These are phyloP conservation scores for Hippotragus niger DNA, from an alignment of 2,113 vertebrate species.

Conservation along the genomic window DNA sequence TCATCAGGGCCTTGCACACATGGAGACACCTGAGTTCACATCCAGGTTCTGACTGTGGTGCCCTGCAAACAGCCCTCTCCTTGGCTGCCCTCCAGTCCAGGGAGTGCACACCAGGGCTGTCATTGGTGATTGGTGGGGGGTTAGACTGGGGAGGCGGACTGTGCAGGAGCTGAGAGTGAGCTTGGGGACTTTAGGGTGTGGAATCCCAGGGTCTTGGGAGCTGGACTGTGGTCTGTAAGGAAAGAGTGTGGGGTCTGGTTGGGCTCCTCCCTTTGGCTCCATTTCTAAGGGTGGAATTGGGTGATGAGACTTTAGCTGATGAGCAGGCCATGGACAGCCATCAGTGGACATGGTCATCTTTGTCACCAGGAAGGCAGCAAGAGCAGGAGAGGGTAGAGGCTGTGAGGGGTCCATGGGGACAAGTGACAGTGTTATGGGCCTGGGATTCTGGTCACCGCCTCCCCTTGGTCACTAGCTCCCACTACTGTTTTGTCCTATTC, in stretches of 20 bases:
- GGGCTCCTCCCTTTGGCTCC: background rate
- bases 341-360: background rate
- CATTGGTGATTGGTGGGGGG: rapidly evolving
- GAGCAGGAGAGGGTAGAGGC: background rate
- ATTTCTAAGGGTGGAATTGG: background rate
- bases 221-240: background rate
- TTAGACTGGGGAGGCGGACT: no score
- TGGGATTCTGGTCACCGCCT: background rate
- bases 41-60: background rate
- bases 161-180: background rate
- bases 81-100: rapidly evolving
- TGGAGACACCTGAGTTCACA: background rate
- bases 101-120: no score
- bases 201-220: no score
- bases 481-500: rapidly evolving
- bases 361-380: background rate
- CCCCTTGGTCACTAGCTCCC: background rate
- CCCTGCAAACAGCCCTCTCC: background rate
- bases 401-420: background rate
- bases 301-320: background rate
- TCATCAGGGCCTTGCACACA: background rate
- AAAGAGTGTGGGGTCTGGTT: background rate
- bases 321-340: background rate
- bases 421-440: no score
- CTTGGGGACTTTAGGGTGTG: background rate